phyloP scores from a whole-genome alignment of 2,113 vertebrate genomes.

The Ceuthmochares aereus region DNA sequence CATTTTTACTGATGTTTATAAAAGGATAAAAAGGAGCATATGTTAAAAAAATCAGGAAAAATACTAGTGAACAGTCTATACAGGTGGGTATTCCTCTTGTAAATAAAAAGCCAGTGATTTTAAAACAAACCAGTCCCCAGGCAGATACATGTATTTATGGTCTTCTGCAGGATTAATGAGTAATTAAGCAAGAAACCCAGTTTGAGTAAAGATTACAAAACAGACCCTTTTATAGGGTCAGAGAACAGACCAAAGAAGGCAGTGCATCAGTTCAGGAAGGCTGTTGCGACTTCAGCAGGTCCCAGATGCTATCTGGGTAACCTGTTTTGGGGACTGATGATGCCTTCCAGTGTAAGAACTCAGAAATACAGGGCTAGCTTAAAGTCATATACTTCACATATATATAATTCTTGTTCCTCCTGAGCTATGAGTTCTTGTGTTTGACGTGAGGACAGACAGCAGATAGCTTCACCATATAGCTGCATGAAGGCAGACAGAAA shows the following conservation, averaged over 20 bases:
- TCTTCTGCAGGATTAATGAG: background rate
- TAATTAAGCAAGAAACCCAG: background rate
- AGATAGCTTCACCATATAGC: background rate
- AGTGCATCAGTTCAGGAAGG: background rate
- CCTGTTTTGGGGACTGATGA: background rate
- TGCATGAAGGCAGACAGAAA: background rate
- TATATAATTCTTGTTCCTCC: background rate
- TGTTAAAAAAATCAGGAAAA: background rate
- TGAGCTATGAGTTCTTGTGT: background rate
- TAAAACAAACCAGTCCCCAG: background rate
- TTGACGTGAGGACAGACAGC: background rate
- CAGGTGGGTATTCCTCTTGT: background rate
- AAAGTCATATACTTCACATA: background rate
- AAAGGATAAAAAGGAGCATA: background rate
- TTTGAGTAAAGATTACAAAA: background rate
- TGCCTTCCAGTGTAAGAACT: background rate
- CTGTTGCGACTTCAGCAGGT: background rate
- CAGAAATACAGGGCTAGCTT: background rate
- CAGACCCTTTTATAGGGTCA: background rate
- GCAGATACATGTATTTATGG: background rate
- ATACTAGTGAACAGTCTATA: background rate
- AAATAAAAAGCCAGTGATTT: background rate
- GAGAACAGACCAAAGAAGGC: background rate
- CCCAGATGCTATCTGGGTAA: background rate
- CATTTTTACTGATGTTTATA: background rate